A percentile compares a stretch with the other conserved stretches of the same genome.
Conservation (phyloP, 1,140 invertebrate species). For the Cyphomyrmex costatus region DNA sequence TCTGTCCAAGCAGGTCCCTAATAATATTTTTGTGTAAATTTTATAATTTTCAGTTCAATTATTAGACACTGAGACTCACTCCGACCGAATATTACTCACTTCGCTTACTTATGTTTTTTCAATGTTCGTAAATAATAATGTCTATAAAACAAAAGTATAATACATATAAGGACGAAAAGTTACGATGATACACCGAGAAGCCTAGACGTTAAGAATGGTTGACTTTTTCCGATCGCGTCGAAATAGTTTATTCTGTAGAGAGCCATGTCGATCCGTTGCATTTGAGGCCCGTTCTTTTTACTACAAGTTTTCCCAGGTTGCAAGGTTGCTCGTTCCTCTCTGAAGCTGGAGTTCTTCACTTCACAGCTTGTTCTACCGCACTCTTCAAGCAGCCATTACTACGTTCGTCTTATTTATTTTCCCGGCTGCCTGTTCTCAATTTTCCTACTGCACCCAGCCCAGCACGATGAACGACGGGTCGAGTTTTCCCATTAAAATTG, state of each 20-base stretch:
- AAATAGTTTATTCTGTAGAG: slow-evolving; percentile 6
- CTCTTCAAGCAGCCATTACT: slow-evolving; percentile 31
- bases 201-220: not conserved
- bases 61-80: no score
- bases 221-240: not conserved
- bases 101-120: no score
- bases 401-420: slow-evolving; percentile 47
- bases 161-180: not conserved
- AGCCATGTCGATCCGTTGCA: not conserved
- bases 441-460: not conserved
- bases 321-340: not conserved
- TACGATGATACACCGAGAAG: not conserved
- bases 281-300: not conserved
- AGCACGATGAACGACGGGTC: not conserved
- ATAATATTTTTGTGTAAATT: no score
- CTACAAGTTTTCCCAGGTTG: slow-evolving; percentile 17
- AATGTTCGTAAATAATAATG: not conserved
- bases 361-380: slow-evolving; percentile 21
- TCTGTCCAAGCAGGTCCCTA: no score
- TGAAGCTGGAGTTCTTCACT: not conserved
- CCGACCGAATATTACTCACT: no score
- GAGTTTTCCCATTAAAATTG: slow-evolving; percentile 57
- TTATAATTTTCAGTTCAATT: no score
- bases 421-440: slow-evolving; percentile 32
- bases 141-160: not conserved